These are phyloP conservation scores for Synanthedon formicaeformis DNA, from an alignment of 2,888 invertebrate genomes.

Conservation along the genomic window DNA sequence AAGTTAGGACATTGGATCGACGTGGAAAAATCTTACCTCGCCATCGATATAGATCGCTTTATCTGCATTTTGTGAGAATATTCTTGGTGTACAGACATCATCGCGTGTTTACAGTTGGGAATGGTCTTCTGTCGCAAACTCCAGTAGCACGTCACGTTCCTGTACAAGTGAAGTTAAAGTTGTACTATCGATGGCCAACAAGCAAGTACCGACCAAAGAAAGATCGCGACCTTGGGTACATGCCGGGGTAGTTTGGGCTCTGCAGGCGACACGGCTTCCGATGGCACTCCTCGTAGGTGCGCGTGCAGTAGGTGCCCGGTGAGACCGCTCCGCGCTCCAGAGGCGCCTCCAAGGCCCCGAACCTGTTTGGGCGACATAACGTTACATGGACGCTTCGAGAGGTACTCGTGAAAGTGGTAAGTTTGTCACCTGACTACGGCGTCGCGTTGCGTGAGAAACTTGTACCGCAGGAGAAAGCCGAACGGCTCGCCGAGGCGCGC, in stretches of 20 bases:
- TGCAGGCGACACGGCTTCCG: slow-evolving; percentile 87
- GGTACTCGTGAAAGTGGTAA: neutral
- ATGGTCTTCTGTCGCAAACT: slow-evolving; percentile 86
- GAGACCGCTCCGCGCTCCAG: slow-evolving; percentile 87
- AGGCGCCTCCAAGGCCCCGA: slow-evolving; percentile 81
- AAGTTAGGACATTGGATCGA: neutral
- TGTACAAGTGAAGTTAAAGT: slow-evolving; percentile 8
- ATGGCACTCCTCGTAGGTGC: slow-evolving; percentile 88
- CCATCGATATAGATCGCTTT: slow-evolving; percentile 75
- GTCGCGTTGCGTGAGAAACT: slow-evolving; percentile 84
- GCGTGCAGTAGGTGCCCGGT: slow-evolving; percentile 85
- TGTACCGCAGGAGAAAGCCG: slow-evolving; percentile 82
- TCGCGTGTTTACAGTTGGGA: slow-evolving; percentile 90
- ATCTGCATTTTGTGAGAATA: slow-evolving; percentile 80
- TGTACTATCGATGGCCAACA: too few relatives aligned
- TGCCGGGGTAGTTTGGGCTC: slow-evolving; percentile 92
- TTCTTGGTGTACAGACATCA: slow-evolving; percentile 87
- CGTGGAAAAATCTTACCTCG: slow-evolving; percentile 47
- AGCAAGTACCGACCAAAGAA: neutral
- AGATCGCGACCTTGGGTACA: slow-evolving; percentile 72
- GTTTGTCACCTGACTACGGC: slow-evolving; percentile 75
- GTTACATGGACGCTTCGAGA: neutral
- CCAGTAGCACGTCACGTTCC: slow-evolving; percentile 93
- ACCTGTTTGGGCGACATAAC: slow-evolving; percentile 38
- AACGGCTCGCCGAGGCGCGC: slow-evolving; percentile 81